Evolutionary conservation across 2,888 invertebrate genomes (phyloP).

Genomic region (Philhelius pedissequus): DNA sequence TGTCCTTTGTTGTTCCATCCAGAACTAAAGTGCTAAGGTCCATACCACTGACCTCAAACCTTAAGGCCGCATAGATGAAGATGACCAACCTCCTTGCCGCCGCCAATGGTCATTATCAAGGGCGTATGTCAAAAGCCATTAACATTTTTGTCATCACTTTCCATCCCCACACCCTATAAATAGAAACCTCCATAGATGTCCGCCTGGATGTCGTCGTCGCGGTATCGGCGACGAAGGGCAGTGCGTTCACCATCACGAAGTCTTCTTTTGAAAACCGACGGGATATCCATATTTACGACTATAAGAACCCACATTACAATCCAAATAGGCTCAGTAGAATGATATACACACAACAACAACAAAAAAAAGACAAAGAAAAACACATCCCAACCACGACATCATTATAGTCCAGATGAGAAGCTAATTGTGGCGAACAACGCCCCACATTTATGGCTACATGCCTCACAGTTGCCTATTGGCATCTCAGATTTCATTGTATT

Average conservation of each 20-base stretch:
- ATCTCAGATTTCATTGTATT: constrained; percentile 52
- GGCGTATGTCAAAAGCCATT: constrained; percentile 73
- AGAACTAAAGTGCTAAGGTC: constrained; percentile 20
- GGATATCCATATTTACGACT: constrained; percentile 39
- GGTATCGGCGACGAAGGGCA: not conserved
- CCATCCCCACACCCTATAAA: constrained; percentile 70
- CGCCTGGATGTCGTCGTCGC: constrained; percentile 2
- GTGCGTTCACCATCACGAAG: not conserved
- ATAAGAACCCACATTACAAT: constrained; percentile 34
- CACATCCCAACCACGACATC: constrained; percentile 37
- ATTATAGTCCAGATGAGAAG: constrained; percentile 52
- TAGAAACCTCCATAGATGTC: constrained; percentile 53
- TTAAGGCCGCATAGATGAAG: not conserved
- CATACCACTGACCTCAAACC: constrained; percentile 47
- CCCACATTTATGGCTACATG: constrained; percentile 65
- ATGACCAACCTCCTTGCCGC: constrained; percentile 1
- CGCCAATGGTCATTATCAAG: constrained; percentile 67
- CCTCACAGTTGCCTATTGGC: constrained; percentile 50
- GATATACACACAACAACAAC: too few relatives aligned
- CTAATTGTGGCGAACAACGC: constrained; percentile 68
- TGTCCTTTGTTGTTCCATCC: constrained; percentile 1
- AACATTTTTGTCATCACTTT: constrained; percentile 74
- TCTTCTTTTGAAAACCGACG: not conserved
- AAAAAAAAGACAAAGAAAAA: not conserved
- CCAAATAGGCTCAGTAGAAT: not conserved